Conservation (phyloP, 2,797 vertebrate species). For the Sebastiscus albofasciatus region DNA sequence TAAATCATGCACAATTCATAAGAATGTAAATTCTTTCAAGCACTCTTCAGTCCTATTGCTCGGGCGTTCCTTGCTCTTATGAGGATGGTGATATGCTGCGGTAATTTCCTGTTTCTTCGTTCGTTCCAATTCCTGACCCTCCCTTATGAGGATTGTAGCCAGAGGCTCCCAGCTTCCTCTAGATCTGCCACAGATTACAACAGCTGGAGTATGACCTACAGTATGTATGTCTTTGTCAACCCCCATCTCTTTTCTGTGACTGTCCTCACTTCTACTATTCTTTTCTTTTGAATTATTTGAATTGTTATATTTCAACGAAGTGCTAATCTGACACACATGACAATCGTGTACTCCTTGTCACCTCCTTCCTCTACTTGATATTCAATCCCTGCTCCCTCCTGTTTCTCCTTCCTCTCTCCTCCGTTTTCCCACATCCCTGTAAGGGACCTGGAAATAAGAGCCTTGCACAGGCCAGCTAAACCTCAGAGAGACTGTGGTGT, state of each 20-base stretch:
- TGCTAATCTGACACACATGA: not conserved
- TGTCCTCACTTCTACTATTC: not conserved
- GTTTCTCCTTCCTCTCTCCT: conserved; percentile 10
- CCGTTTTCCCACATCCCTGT: conserved; percentile 31
- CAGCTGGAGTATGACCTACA: conserved; percentile 53
- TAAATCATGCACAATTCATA: not conserved
- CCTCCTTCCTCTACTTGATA: conserved; percentile 3
- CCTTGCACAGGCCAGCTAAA: conserved; percentile 19
- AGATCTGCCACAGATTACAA: conserved; percentile 67
- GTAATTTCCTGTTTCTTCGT: conserved; percentile 77
- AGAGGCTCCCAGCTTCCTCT: conserved; percentile 63
- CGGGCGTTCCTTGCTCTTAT: conserved; percentile 24
- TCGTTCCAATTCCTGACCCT: conserved; percentile 65
- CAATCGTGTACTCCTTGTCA: not conserved
- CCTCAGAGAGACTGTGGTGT: conserved; percentile 42
- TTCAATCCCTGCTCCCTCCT: not conserved
- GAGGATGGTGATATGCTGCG: conserved; percentile 64
- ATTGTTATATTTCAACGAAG: not conserved
- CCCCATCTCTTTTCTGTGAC: not conserved
- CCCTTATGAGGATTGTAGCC: conserved; percentile 72
- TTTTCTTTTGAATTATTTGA: not conserved
- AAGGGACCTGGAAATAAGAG: conserved; percentile 24
- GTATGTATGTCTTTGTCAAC: not conserved
- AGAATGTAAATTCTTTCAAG: conserved; percentile 10
- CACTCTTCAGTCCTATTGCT: conserved; percentile 9